Conservation (phyloP, 1,140 invertebrate species). For the Cydia pomonella region DNA sequence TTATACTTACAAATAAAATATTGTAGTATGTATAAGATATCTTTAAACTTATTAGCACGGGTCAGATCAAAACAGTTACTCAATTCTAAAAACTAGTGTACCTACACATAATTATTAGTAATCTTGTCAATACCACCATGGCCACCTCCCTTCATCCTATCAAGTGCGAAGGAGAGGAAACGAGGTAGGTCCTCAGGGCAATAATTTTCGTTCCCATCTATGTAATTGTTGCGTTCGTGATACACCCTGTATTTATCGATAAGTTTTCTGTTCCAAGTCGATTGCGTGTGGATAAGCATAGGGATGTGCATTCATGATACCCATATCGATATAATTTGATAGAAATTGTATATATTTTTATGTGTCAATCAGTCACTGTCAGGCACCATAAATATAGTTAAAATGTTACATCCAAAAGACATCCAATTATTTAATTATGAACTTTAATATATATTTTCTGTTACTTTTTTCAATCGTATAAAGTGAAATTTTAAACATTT, state of each 20-base stretch:
- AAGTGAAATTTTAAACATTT: no score
- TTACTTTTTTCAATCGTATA: no score
- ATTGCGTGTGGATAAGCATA: conserved; percentile 42
- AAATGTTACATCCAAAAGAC: no score
- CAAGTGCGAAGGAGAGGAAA: conserved; percentile 43
- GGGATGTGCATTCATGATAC: conserved; percentile 32
- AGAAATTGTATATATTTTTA: neutral
- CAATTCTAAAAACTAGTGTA: conserved; percentile 45
- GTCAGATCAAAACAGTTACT: conserved; percentile 36
- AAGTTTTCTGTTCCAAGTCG: conserved; percentile 51
- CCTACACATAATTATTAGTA: conserved; percentile 46
- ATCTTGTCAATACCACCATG: conserved; percentile 37
- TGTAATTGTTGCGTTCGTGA: conserved; percentile 54
- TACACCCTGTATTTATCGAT: conserved; percentile 55
- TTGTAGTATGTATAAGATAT: no score
- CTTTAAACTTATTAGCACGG: neutral
- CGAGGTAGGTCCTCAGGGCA: conserved; percentile 45
- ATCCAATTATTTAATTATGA: no score
- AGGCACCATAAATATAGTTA: no score
- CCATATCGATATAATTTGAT: conserved; percentile 36
- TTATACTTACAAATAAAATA: no score
- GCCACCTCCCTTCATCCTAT: conserved; percentile 40
- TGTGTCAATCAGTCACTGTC: neutral
- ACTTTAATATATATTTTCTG: no score
- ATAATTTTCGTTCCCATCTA: conserved; percentile 61